Base-by-base conservation (phyloP, 2,888 invertebrate species). In the Micropterix aruncella region DNA sequence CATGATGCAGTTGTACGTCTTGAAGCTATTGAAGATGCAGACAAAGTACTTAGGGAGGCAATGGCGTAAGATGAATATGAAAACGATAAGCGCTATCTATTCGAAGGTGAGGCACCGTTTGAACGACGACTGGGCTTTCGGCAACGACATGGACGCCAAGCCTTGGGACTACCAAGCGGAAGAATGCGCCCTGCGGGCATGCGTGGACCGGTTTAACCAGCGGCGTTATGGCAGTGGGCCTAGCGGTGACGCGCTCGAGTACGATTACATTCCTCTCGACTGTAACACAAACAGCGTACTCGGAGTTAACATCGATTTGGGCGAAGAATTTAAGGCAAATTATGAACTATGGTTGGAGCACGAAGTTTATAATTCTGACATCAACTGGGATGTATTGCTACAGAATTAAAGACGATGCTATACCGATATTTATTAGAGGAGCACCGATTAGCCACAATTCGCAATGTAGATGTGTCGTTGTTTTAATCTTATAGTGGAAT, bases 81-180 rank as follows among this genome's bases (percentile, higher is more conserved):
- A 96, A 64, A 95, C 95, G 1, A 93, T 99, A 69, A 96, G 96
- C 60, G 95, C 96, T 46, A 99, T 99, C 59, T 99, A 99, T 62
- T 87, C 93, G 46, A 96, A 97, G 74, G 91, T 92, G 2, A 76
- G 95, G 18, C 95, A 96, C 68, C 79, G 96, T 44, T 73, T 99
- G 38, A 97, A 96, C 58, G 99, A 99, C 61, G 99, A 99, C 63
- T 99, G 99, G 99, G 99, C 99, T 2, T 99, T 90, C 71, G 97
- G 97, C 44, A 99, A 99, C 70, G 90, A 96, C 71, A 79, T 96
- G 55, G 95, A 97, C 67, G 95, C 95, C 0, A 76, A 94, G 48
- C 96, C 96, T 1, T 96, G 95, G 95, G 96, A 99, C 62, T 97
- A 92, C 55, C 89, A 99, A 68, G 92, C 90, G 19, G 97, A 99